A percentile compares a stretch with the other conserved stretches of the same genome.
Conservation (phyloP, 2,888 invertebrate genomes). For the Ischnus inquisitorius region DNA sequence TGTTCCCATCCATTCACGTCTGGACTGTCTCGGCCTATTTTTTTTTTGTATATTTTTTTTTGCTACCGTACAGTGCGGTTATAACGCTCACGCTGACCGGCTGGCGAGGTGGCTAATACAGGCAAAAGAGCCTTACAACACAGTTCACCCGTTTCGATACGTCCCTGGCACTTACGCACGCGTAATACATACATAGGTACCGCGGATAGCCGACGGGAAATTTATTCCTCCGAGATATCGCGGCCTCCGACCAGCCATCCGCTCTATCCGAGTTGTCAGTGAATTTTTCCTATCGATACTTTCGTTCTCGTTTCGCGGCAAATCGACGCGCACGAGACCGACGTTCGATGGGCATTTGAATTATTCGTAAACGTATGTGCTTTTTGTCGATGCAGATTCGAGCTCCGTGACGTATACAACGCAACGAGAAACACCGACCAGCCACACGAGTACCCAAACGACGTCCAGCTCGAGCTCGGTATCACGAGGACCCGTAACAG, state of each 20-base stretch:
- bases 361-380: conserved; percentile 5
- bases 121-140: conserved; percentile 15
- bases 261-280: not conserved
- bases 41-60: not conserved
- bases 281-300: conserved; percentile 17
- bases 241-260: not conserved
- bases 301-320: conserved; percentile 18
- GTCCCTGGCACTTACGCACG: conserved; percentile 63
- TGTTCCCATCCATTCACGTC: not conserved
- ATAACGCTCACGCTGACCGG: not conserved
- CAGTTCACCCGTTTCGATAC: conserved; percentile 37
- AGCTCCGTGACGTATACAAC: conserved; percentile 83
- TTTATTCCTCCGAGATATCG: conserved; percentile 16
- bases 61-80: not conserved
- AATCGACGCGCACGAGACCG: not conserved
- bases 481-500: conserved; percentile 79
- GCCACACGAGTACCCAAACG: conserved; percentile 79
- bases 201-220: conserved; percentile 17
- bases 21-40: not conserved
- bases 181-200: conserved; percentile 51
- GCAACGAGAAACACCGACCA: conserved; percentile 80
- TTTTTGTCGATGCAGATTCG: conserved; percentile 75
- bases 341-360: not conserved
- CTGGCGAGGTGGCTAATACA: not conserved
- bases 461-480: conserved; percentile 76